Evolutionary conservation across 2,888 invertebrate species (phyloP), one percentile per base, ranked within the genome.

Genomic region (Zhuqinia jingwanae): DNA sequence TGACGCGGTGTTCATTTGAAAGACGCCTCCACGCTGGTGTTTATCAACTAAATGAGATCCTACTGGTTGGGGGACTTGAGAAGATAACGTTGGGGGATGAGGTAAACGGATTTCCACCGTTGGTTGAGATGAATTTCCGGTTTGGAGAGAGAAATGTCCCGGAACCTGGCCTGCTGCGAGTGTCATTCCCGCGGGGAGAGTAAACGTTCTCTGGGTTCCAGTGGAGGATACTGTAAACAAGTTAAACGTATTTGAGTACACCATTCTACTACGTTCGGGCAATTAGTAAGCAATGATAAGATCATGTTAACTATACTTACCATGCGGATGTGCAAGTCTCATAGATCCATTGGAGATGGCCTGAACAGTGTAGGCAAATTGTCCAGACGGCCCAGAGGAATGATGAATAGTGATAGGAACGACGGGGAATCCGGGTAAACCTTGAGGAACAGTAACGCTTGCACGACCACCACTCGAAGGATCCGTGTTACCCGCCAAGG

Each of bases 21-120:
- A 86, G 36, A 86, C 45, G 15, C 80, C 81, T 6, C 50, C 22
- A 13, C 60, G 42, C 11, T 68, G 77, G 30, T 60, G 60, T 70
- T 86, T 86, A 58, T 86, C 86, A 81, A 86, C 77, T 86, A 86
- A 53, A 81, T 86, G 86, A 86, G 86, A 86, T 86, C 86, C 86
- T 81, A 85, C 80, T 42, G 85, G 80, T 27, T 81, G 20, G 22
- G 76, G 56, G 70, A 85, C 56, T 82, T 75, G 82, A 50, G 82
- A 47, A 45, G 63, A 45, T 68, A 84, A 0, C 63, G 83, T 30
- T 5, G 85, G 47, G 15, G 68, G 73, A 58, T 25, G 85, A 68
- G 86, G 86, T 77, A 86, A 77, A 42, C 86, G 81, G 50, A 86
- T 81, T 77, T 86, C 86, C 27, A 86, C 81, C n/a, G 86, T 81